Conservation (phyloP, 1,140 invertebrate species). For the Aricia agestis region DNA sequence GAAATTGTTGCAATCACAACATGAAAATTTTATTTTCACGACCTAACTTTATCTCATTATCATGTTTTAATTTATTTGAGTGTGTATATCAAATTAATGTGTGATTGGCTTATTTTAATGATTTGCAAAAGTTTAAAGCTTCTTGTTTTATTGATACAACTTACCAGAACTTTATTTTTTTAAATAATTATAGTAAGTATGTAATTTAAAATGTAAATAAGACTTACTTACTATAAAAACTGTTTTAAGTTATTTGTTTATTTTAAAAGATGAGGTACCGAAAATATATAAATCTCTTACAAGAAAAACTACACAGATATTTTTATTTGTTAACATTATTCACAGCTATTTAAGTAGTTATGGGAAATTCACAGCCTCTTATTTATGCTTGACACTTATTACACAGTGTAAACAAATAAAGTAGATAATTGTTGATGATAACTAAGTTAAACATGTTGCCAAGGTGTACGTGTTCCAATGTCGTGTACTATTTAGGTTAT, state of each 20-base stretch:
- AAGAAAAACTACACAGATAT: background rate
- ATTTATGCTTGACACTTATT: conserved; percentile 3
- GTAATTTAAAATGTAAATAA: too few relatives aligned
- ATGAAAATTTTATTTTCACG: background rate
- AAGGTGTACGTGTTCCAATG: conserved; percentile 7
- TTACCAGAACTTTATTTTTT: too few relatives aligned
- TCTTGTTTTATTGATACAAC: background rate
- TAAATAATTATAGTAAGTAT: too few relatives aligned
- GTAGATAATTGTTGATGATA: conserved; percentile 10
- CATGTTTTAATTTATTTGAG: background rate
- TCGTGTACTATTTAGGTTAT: background rate
- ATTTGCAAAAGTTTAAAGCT: background rate
- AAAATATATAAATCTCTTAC: background rate
- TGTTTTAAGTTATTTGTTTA: too few relatives aligned
- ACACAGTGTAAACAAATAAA: conserved; percentile 5
- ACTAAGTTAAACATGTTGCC: conserved; percentile 6
- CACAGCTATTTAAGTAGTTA: background rate
- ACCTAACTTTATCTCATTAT: background rate
- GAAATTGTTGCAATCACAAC: background rate
- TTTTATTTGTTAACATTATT: background rate
- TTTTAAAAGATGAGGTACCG: too few relatives aligned
- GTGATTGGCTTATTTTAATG: background rate
- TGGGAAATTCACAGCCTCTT: conserved; percentile 11
- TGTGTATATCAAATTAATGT: background rate
- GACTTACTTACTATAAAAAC: too few relatives aligned